Base-by-base conservation (phyloP, 2,888 invertebrate genomes). In the Theretra japonica region DNA sequence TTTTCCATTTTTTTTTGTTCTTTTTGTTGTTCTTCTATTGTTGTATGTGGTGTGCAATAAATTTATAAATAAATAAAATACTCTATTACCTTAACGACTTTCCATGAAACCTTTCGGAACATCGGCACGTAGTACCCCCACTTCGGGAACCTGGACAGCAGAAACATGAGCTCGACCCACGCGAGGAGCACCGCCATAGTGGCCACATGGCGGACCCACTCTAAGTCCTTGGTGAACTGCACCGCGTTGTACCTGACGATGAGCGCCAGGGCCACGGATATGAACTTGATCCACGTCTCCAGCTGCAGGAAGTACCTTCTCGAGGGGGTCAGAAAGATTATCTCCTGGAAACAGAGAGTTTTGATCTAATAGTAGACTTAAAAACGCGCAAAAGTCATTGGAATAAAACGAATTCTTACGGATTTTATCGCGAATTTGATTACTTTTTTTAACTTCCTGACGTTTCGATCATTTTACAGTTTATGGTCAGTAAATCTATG, bases 91-190 rank as follows among this genome's bases (percentile, higher is more conserved):
- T 95, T 95, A 6, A 95, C 78, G 50, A 95, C 93, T 83, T 95
- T 95, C 2, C 86, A 83, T 0, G 95, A 93, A 0, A 95, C 95
- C 77, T 94, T 94, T 28, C 93, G 93, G 83, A 95, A 95, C 95
- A 95, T 95, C 2, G 95, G 88, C 0, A 95, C 95, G 80, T 95
- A 95, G 76, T 94, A 95, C 1, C 95, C 95, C 89, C 94, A 94
- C 65, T 90, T 91, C 3, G 95, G 95, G 73, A 95, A 94, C 71
- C 95, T 88, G 0, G 95, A 95, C 0, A 95, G 80, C 6, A 95
- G 82, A 74, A 95, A 93, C 91, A 95, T 94, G 75, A 95, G 87
- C 77, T 95, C 94, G n/a, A 94, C 82, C 95, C 95, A 95, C 0
- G 94, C 88, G 2, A 95, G 80, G 15, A 95, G 88, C 15, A 95